Conservation (phyloP, 2,113 vertebrate genomes). For the Sarotherodon lohbergeri region DNA sequence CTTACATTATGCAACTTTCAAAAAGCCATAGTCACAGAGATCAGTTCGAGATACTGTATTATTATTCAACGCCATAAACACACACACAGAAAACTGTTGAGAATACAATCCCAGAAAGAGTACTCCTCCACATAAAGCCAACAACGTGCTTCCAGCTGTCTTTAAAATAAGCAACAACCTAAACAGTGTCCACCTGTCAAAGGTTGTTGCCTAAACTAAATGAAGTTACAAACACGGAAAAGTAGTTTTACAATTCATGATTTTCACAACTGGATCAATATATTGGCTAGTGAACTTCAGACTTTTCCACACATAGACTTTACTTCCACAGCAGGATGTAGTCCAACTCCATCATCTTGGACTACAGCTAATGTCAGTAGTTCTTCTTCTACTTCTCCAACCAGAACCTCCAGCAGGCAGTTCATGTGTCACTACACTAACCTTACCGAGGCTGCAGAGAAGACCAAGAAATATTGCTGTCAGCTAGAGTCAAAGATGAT, state of each 20-base stretch:
- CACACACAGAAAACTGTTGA: background rate
- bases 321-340: background rate
- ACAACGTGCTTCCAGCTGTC: background rate
- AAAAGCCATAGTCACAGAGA: background rate
- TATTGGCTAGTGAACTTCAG: background rate
- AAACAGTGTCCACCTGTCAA: background rate
- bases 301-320: rapidly evolving
- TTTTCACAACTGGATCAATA: background rate
- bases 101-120: background rate
- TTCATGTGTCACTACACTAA: background rate
- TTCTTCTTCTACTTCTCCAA: background rate
- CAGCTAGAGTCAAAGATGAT: background rate
- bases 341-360: background rate
- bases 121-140: background rate
- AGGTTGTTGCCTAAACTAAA: background rate
- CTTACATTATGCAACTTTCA: background rate
- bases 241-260: background rate
- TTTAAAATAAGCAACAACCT: background rate
- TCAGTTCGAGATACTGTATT: background rate
- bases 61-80: background rate
- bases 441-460: rapidly evolving
- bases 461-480: background rate
- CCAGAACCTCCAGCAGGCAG: background rate
- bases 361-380: background rate
- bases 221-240: background rate